Base-by-base conservation (phyloP, 2,113 vertebrate genomes). In the Peromyscus leucopus region DNA sequence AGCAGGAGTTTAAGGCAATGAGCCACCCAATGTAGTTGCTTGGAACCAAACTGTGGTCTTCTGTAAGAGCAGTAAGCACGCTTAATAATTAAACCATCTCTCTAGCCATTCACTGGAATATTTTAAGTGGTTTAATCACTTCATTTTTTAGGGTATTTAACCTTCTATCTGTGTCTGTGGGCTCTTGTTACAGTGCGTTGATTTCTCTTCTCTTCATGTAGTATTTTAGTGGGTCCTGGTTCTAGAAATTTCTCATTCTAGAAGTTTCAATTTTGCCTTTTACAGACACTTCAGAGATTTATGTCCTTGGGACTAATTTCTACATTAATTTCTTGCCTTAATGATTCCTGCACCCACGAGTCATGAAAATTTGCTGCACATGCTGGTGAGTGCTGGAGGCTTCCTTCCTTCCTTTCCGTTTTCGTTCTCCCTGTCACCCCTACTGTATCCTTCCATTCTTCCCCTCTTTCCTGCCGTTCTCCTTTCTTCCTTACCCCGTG, bases 281-380 rank as follows among this genome's bases (percentile, higher is more conserved):
- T 75, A 33, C 36, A 83, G 76, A 75, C 2, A 28, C 28, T 51
- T 89, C 21, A 80, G 65, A 57, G 89, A 79, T 79, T 48, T 46
- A 42, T 28, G 12, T 13, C 39, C 88, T 55, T 82, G 76, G 63
- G 7, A 42, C 55, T 69, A 82, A 74, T 57, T 61, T 92, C 76
- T 80, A 88, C n/a, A 72, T 74, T 88, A 80, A 51, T 76, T 86
- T 90, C 24, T 87, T 91, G 89, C n/a, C 39, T 91, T 87, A 71
- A 72, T 80, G 65, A 92, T 51, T 87, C 48, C 24, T 72, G 42
- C 13, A 79, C 17, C 4, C 55, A 19, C 51, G 59, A 48, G 48
- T 57, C 46, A 75, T 67, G 57, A 83, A 46, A 89, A 69, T 11
- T 75, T 65, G 17, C 16, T 17, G 19, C 76, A 4, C 12, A 24